phyloP scores from a whole-genome alignment of 2,113 vertebrate species.

The Microcebus griseorufus region DNA sequence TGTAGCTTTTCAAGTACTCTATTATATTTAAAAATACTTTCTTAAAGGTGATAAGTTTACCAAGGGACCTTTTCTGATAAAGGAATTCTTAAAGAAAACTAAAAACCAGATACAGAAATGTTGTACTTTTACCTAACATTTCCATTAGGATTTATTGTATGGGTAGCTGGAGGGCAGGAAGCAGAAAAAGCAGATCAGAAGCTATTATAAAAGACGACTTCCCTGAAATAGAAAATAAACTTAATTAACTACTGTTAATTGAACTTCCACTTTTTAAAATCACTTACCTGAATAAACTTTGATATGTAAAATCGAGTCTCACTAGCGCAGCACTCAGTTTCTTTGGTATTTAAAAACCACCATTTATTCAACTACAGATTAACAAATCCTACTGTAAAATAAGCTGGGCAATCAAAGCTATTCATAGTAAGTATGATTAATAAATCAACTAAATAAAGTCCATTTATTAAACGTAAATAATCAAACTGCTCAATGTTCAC shows the following conservation, averaged over 20 bases:
- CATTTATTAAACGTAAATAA: constrained; percentile 60
- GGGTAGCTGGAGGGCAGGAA: background rate
- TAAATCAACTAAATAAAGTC: constrained; percentile 66
- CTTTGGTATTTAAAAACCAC: constrained; percentile 73
- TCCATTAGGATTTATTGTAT: constrained; percentile 39
- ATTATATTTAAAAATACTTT: constrained; percentile 30
- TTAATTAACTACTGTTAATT: constrained; percentile 61
- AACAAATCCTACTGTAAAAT: constrained; percentile 59
- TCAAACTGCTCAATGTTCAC: constrained; percentile 33
- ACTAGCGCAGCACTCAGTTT: constrained; percentile 60
- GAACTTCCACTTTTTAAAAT: constrained; percentile 52
- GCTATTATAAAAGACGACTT: background rate
- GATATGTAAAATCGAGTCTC: constrained; percentile 55
- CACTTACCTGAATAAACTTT: constrained; percentile 60
- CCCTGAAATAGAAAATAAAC: constrained; percentile 62
- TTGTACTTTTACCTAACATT: constrained; percentile 31
- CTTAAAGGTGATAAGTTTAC: constrained; percentile 31
- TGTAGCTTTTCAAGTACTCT: constrained; percentile 13
- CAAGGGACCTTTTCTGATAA: constrained; percentile 22
- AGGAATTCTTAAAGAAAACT: constrained; percentile 51
- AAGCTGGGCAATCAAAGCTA: constrained; percentile 67
- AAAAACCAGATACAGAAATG: background rate
- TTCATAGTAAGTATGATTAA: constrained; percentile 66
- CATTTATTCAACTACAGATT: constrained; percentile 67
- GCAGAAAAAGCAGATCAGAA: constrained; percentile 54